A percentile compares a stretch with the other conserved stretches of the same genome.
Conservation (phyloP, 2,888 invertebrate genomes). For the Siphlonurus alternatus region DNA sequence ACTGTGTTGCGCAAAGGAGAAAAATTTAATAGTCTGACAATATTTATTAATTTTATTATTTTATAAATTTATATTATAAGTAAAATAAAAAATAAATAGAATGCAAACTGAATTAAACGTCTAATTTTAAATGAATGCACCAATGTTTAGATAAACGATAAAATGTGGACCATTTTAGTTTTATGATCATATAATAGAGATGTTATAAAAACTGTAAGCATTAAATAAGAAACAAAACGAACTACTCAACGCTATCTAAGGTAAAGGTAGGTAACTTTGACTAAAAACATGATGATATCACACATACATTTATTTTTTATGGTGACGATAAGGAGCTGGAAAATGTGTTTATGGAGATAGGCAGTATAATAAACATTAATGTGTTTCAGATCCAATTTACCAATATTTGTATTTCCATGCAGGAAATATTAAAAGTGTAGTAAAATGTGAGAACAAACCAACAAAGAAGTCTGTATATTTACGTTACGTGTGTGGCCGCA, state of each 20-base stretch:
- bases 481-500: background rate
- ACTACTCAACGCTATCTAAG: too few relatives aligned
- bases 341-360: background rate
- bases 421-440: background rate
- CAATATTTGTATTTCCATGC: background rate
- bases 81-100: too few relatives aligned
- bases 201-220: background rate
- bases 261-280: background rate
- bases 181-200: background rate
- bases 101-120: background rate
- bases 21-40: too few relatives aligned
- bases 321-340: background rate
- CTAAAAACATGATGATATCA: background rate
- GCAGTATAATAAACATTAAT: background rate
- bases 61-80: too few relatives aligned
- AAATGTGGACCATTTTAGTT: background rate
- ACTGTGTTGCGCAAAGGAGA: too few relatives aligned
- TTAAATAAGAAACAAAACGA: background rate
- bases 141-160: background rate
- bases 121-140: background rate
- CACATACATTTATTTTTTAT: too few relatives aligned
- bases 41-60: too few relatives aligned
- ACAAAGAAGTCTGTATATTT: background rate
- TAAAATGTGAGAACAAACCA: background rate
- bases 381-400: background rate